Conservation (phyloP, 2,888 invertebrate genomes). For the Agapetus fuscipes region DNA sequence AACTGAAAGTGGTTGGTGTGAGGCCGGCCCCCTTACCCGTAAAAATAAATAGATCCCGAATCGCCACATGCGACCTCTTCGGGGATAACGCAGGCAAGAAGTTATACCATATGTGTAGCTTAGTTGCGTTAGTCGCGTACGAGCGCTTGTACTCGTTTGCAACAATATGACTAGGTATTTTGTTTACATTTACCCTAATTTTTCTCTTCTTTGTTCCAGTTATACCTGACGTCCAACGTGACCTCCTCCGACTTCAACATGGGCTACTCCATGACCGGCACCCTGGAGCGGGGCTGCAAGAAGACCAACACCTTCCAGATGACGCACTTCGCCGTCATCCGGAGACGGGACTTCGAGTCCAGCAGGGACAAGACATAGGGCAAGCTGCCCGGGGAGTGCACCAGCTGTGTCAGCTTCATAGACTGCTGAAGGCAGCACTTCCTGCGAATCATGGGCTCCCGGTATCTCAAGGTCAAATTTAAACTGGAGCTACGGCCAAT, state of each 20-base stretch:
- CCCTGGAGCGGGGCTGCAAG: constrained; percentile 68
- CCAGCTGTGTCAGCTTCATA: constrained; percentile 19
- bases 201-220: no score
- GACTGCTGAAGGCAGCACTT: constrained; percentile 9
- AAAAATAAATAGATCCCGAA: no score
- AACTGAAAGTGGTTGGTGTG: no score
- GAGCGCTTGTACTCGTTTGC: background rate
- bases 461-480: background rate
- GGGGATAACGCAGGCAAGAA: no score
- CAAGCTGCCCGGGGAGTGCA: constrained; percentile 21
- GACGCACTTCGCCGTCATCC: constrained; percentile 81
- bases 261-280: constrained; percentile 84
- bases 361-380: constrained; percentile 27
- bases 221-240: constrained; percentile 76
- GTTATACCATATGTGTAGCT: no score
- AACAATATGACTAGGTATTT: no score
- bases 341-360: constrained; percentile 62
- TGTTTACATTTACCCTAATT: constrained; percentile 11
- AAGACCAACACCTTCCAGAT: constrained; percentile 71
- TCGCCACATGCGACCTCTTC: no score
- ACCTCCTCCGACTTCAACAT: constrained; percentile 80
- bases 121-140: no score
- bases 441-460: background rate
- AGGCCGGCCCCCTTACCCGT: no score
- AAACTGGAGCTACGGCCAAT: background rate